Evolutionary conservation across 2,888 invertebrate species (phyloP).

Genomic region (Agrochola circellaris): DNA sequence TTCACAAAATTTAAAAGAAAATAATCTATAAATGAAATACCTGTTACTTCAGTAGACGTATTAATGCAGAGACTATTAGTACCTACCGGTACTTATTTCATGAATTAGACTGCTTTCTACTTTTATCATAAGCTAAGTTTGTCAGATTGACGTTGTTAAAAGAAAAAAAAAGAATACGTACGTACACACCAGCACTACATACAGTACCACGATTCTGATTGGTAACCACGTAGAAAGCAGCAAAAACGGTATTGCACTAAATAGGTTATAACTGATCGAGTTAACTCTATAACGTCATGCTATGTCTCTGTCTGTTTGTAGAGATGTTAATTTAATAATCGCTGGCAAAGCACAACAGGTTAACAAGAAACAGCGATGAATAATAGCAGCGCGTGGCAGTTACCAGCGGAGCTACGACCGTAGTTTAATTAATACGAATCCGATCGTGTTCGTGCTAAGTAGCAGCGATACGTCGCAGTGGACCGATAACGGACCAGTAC

Average conservation of each 20-base stretch:
- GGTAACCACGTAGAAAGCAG: background rate
- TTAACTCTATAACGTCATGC: background rate
- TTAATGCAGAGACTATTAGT: background rate
- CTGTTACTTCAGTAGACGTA: background rate
- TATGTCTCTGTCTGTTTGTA: background rate
- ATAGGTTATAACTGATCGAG: background rate
- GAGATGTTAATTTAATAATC: conserved; percentile 36
- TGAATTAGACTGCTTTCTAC: background rate
- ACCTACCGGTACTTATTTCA: background rate
- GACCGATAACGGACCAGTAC: background rate
- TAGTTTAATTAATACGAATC: background rate
- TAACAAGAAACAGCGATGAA: conserved; percentile 40
- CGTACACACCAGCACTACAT: too few relatives aligned
- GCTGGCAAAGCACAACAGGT: conserved; percentile 43
- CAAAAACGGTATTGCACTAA: background rate
- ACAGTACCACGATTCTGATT: too few relatives aligned
- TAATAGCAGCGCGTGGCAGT: conserved; percentile 8
- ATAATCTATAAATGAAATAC: too few relatives aligned
- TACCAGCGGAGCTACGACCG: background rate
- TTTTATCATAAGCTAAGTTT: background rate
- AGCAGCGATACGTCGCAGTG: background rate
- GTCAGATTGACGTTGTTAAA: too few relatives aligned
- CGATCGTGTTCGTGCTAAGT: background rate
- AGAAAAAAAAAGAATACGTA: too few relatives aligned
- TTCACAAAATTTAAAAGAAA: too few relatives aligned